Conservation (phyloP, 1,140 invertebrate genomes). For the Calephelis virginiensis region DNA sequence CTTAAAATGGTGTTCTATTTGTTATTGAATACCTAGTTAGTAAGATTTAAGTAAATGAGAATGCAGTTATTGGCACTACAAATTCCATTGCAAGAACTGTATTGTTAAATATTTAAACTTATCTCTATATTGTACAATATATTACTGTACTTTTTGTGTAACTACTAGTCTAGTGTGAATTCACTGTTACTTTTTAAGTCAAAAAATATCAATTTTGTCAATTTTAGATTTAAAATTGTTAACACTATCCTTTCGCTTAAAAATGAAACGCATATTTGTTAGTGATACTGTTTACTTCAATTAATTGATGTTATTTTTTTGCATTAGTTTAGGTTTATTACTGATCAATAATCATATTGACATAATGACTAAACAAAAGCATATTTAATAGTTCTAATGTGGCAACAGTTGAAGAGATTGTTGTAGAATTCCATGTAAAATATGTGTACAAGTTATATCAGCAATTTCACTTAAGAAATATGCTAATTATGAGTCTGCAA, state of each 20-base stretch:
- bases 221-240: conserved; percentile 75
- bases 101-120: conserved; percentile 30
- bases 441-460: conserved; percentile 5
- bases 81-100: conserved; percentile 32
- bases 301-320: conserved; percentile 30
- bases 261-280: conserved; percentile 23
- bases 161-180: conserved; percentile 56
- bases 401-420: conserved; percentile 60
- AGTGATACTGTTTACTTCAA: conserved; percentile 23
- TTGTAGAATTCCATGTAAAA: conserved; percentile 28
- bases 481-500: conserved; percentile 51
- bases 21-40: conserved; percentile 79
- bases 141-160: conserved; percentile 35
- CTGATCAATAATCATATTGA: conserved; percentile 23
- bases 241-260: conserved; percentile 55
- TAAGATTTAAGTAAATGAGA: conserved; percentile 76
- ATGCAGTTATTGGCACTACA: conserved; percentile 79
- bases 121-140: conserved; percentile 34
- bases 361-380: conserved; percentile 19
- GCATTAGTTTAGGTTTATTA: conserved; percentile 26
- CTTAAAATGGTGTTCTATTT: conserved; percentile 80
- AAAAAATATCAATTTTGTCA: conserved; percentile 76
- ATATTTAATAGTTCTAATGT: conserved; percentile 46
- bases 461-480: conserved; percentile 60
- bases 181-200: conserved; percentile 67